Evolutionary conservation across 2,113 vertebrate genomes (phyloP).

Genomic region (Vulpes ferrilata): DNA sequence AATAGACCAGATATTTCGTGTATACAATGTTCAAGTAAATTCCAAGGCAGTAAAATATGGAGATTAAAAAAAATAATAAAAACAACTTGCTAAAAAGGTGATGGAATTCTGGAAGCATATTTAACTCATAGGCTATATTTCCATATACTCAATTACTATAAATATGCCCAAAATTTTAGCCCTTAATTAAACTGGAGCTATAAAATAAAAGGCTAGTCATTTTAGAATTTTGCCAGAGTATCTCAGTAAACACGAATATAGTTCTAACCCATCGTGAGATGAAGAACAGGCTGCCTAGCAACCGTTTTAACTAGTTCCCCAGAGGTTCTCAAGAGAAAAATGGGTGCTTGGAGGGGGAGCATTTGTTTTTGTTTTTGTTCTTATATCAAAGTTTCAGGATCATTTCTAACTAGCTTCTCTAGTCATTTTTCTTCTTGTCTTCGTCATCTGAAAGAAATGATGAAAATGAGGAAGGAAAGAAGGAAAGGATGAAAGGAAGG

Average conservation of each 20-base stretch:
- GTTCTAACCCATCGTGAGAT: constrained; percentile 56
- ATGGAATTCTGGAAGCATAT: background rate
- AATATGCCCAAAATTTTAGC: background rate
- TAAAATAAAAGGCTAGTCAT: background rate
- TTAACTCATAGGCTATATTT: background rate
- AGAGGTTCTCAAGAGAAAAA: constrained; percentile 63
- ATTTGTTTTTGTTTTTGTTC: constrained; percentile 66
- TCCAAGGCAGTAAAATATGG: background rate
- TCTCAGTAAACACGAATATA: constrained; percentile 63
- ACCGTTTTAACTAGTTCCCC: constrained; percentile 69
- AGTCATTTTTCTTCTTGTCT: background rate
- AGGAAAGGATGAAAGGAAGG: fast-evolving
- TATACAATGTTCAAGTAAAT: background rate
- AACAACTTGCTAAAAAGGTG: background rate
- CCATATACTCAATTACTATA: constrained; percentile 30
- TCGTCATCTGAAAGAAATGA: constrained; percentile 4
- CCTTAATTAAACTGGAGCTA: constrained; percentile 46
- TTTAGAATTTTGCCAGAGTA: background rate
- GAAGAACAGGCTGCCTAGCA: constrained; percentile 58
- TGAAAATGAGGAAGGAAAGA: background rate
- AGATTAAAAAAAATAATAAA: background rate
- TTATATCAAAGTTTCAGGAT: constrained; percentile 37
- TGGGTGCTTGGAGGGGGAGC: background rate
- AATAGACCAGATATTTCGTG: constrained; percentile 2
- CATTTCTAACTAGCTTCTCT: constrained; percentile 39